These are phyloP conservation scores for Venusia cambrica DNA, from an alignment of 2,888 invertebrate species.

Conservation along the genomic window DNA sequence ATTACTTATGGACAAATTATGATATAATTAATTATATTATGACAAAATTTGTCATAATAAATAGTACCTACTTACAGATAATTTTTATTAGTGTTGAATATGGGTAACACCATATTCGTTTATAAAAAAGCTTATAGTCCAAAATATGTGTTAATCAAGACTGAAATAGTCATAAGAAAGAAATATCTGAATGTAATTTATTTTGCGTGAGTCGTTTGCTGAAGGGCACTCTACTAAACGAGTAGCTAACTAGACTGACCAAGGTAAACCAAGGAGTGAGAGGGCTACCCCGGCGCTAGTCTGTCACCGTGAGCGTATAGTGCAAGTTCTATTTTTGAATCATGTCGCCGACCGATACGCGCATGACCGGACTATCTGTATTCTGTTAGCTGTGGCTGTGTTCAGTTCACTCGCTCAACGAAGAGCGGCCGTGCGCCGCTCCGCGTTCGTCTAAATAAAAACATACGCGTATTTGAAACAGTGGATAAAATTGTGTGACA, in stretches of 20 bases:
- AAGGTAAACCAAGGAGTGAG: conserved; percentile 40
- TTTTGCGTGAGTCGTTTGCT: too few relatives aligned
- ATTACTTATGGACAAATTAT: too few relatives aligned
- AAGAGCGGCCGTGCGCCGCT: conserved; percentile 76
- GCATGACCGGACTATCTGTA: conserved; percentile 62
- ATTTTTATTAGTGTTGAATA: too few relatives aligned
- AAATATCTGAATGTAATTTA: too few relatives aligned
- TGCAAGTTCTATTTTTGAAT: conserved; percentile 61
- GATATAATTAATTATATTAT: too few relatives aligned
- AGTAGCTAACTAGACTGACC: conserved; percentile 30
- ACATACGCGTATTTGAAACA: conserved; percentile 35
- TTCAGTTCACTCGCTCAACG: conserved; percentile 63
- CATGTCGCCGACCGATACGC: conserved; percentile 63
- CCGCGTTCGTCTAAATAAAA: conserved; percentile 37
- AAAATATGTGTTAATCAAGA: too few relatives aligned
- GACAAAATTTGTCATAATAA: too few relatives aligned
- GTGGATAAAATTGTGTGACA: conserved; percentile 36
- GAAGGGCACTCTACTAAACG: too few relatives aligned
- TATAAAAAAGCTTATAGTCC: too few relatives aligned
- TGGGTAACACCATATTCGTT: too few relatives aligned
- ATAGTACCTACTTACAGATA: too few relatives aligned
- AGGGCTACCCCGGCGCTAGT: conserved; percentile 33
- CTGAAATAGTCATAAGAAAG: too few relatives aligned
- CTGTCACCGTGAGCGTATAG: conserved; percentile 23
- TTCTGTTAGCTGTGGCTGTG: conserved; percentile 39